Evolutionary conservation across 2,888 invertebrate genomes (phyloP).

Genomic region (Sarcophaga variegata): DNA sequence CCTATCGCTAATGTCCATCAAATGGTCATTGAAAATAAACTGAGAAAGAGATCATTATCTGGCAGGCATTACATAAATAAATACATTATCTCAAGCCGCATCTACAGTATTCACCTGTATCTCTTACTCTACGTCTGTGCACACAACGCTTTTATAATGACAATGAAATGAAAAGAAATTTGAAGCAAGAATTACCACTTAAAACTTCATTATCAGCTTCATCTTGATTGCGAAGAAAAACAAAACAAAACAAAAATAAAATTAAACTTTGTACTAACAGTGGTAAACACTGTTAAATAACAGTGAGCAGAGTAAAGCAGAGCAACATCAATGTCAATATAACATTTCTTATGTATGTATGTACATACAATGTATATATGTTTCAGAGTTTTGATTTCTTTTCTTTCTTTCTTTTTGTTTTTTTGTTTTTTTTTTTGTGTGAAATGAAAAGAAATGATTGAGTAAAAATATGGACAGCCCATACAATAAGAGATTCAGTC

Average conservation of each 20-base stretch:
- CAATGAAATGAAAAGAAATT: slow-evolving; percentile 5
- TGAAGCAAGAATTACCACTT: slow-evolving; percentile 8
- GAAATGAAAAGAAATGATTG: slow-evolving; percentile 44
- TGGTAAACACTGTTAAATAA: slow-evolving; percentile 43
- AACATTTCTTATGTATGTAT: slow-evolving; percentile 29
- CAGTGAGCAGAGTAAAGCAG: neutral
- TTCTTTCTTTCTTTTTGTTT: neutral
- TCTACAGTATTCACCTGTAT: slow-evolving; percentile 34
- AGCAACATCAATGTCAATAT: slow-evolving; percentile 52
- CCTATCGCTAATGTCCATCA: too few relatives aligned
- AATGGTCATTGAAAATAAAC: neutral
- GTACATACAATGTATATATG: too few relatives aligned
- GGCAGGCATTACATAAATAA: slow-evolving; percentile 50
- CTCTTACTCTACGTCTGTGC: neutral
- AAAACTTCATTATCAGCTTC: slow-evolving; percentile 41
- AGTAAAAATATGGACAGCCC: slow-evolving; percentile 44
- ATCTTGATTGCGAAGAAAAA: slow-evolving; percentile 1
- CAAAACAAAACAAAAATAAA: slow-evolving; percentile 15
- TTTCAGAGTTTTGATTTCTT: neutral
- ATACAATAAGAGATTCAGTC: slow-evolving; percentile 55
- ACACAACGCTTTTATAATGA: neutral
- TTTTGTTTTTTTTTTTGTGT: neutral
- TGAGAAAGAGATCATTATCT: neutral
- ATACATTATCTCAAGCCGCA: slow-evolving; percentile 22
- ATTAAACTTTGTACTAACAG: neutral